Evolutionary conservation across 2,797 vertebrate genomes (phyloP).

Genomic region (Lerista edwardsae): DNA sequence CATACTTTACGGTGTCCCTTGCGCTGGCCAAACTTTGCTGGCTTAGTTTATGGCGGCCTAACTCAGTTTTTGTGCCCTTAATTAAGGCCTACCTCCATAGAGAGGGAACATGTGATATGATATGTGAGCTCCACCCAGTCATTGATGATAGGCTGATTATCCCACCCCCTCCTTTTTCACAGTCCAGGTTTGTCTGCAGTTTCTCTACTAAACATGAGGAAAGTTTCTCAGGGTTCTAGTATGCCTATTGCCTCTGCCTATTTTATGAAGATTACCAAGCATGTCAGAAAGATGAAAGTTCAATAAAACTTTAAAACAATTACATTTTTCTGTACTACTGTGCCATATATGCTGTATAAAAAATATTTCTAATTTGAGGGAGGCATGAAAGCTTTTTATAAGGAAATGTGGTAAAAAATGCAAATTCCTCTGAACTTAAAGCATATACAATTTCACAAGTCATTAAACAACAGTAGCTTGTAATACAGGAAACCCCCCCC

Average conservation of each 20-base stretch:
- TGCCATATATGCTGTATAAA: constrained; percentile 19
- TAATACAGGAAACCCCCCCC: constrained; percentile 31
- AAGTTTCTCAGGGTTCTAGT: too few species aligned
- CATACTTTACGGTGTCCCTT: too few species aligned
- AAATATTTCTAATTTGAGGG: constrained; percentile 25
- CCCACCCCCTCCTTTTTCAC: constrained; percentile 2
- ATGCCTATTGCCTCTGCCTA: constrained; percentile 37
- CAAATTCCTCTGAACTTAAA: constrained; percentile 57
- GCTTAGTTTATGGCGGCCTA: too few species aligned
- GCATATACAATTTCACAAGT: constrained; percentile 46
- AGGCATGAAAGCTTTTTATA: constrained; percentile 33
- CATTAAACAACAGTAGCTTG: constrained; percentile 51
- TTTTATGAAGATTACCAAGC: constrained; percentile 58
- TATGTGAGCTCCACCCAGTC: too few species aligned
- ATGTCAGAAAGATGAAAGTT: constrained; percentile 54
- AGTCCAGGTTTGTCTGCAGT: neutral
- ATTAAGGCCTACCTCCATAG: constrained; percentile 29
- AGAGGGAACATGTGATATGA: constrained; percentile 40
- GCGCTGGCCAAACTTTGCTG: too few species aligned
- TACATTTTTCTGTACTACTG: constrained; percentile 36
- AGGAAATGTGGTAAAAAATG: constrained; percentile 30
- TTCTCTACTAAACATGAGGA: too few species aligned
- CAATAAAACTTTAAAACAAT: constrained; percentile 35
- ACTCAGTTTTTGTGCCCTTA: too few species aligned
- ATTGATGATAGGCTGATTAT: constrained; percentile 17